Evolutionary conservation across 2,113 vertebrate genomes (phyloP).

Genomic region (Pampusana beccarii): DNA sequence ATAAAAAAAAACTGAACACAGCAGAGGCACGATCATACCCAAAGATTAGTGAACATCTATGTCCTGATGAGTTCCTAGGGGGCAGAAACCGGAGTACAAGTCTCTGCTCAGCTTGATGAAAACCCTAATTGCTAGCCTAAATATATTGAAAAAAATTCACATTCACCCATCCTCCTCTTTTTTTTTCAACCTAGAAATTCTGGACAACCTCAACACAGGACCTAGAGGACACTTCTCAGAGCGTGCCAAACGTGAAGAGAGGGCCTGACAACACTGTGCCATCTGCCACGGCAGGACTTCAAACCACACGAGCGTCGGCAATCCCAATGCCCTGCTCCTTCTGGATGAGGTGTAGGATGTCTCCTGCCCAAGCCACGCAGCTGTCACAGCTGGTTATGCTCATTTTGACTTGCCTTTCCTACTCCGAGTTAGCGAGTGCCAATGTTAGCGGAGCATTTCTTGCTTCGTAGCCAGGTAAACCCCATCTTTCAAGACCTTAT

Average conservation of each 20-base stretch:
- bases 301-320: neutral
- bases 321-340: neutral
- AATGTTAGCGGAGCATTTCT: neutral
- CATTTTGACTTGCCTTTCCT: neutral
- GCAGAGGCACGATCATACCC: neutral
- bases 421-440: neutral
- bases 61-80: neutral
- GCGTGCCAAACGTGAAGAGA: fast-evolving
- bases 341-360: neutral
- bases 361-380: neutral
- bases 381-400: neutral
- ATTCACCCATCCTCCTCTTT: neutral
- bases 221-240: neutral
- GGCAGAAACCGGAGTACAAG: neutral
- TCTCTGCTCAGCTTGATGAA: neutral
- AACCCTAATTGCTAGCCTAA: neutral
- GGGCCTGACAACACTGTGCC: neutral
- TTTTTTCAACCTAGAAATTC: neutral
- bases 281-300: neutral
- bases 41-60: neutral
- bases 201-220: neutral
- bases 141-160: neutral
- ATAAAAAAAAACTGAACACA: neutral
- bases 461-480: slow-evolving; percentile 4
- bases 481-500: neutral